phyloP scores from a whole-genome alignment of 2,888 invertebrate genomes.

The Monochamus alternatus region DNA sequence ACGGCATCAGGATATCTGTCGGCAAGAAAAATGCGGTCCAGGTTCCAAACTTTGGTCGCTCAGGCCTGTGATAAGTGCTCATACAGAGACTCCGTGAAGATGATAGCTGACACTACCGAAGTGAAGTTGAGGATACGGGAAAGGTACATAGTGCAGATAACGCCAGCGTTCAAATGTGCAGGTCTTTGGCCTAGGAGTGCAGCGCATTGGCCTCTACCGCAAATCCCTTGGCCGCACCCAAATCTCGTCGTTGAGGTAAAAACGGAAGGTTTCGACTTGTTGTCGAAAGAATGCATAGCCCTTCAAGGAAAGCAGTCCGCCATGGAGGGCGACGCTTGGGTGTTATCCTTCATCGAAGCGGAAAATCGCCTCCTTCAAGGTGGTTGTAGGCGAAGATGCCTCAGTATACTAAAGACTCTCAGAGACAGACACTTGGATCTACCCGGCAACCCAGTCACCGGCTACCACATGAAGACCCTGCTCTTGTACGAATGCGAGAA shows the following conservation, averaged over 20 bases:
- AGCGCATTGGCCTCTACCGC: slow-evolving; percentile 86
- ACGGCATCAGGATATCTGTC: slow-evolving; percentile 90
- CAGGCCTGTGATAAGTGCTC: slow-evolving; percentile 87
- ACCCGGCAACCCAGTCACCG: slow-evolving; percentile 83
- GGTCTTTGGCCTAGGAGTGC: slow-evolving; percentile 90
- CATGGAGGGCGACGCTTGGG: slow-evolving; percentile 92
- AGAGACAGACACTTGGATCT: slow-evolving; percentile 85
- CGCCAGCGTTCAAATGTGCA: slow-evolving; percentile 87
- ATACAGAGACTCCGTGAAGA: slow-evolving; percentile 85
- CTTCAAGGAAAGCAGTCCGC: slow-evolving; percentile 81
- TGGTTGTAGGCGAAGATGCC: slow-evolving; percentile 77
- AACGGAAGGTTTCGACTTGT: slow-evolving; percentile 86
- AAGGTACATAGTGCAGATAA: slow-evolving; percentile 86
- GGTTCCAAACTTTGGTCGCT: slow-evolving; percentile 86
- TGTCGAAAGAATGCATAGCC: slow-evolving; percentile 81
- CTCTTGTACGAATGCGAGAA: slow-evolving; percentile 90
- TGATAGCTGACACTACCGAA: slow-evolving; percentile 88
- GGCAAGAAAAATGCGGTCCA: slow-evolving; percentile 86
- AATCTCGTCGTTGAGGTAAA: slow-evolving; percentile 86
- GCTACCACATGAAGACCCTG: slow-evolving; percentile 85
- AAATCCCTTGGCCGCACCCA: slow-evolving; percentile 87
- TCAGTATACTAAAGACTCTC: slow-evolving; percentile 85
- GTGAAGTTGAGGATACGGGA: slow-evolving; percentile 85
- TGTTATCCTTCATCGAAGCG: slow-evolving; percentile 84
- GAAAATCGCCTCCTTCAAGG: slow-evolving; percentile 83